Evolutionary conservation across 2,797 vertebrate genomes (phyloP).

Genomic region (Bryconaethiops microstoma): DNA sequence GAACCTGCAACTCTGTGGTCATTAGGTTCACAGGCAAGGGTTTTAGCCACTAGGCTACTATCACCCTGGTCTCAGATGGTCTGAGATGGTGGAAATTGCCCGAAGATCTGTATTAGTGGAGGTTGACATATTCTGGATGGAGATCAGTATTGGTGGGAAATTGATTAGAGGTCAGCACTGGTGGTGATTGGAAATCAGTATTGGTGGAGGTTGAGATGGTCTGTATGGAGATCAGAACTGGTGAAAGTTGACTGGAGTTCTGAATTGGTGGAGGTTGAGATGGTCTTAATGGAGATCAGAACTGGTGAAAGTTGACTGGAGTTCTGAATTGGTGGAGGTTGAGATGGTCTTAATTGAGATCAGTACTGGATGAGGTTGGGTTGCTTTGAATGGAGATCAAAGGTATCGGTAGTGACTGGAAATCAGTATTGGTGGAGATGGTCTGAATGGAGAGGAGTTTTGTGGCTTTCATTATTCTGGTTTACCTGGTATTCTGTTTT

Average conservation of each 20-base stretch:
- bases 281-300: no score
- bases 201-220: not conserved
- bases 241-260: not conserved
- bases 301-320: not conserved
- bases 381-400: not conserved
- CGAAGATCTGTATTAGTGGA: not conserved
- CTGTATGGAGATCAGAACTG: not conserved
- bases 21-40: no score
- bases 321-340: not conserved
- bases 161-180: not conserved
- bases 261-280: not conserved
- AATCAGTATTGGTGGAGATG: not conserved
- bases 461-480: no score
- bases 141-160: not conserved
- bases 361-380: not conserved
- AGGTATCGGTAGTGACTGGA: no score
- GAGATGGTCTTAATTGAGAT: not conserved
- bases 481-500: constrained; percentile 54
- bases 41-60: no score
- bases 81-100: not conserved
- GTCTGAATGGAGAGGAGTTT: no score
- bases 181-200: not conserved
- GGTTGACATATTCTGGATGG: not conserved
- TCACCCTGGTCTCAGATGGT: no score
- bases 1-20: no score